Evolutionary conservation across 1,140 invertebrate genomes (phyloP).

Genomic region (Eufriesea mexicana): DNA sequence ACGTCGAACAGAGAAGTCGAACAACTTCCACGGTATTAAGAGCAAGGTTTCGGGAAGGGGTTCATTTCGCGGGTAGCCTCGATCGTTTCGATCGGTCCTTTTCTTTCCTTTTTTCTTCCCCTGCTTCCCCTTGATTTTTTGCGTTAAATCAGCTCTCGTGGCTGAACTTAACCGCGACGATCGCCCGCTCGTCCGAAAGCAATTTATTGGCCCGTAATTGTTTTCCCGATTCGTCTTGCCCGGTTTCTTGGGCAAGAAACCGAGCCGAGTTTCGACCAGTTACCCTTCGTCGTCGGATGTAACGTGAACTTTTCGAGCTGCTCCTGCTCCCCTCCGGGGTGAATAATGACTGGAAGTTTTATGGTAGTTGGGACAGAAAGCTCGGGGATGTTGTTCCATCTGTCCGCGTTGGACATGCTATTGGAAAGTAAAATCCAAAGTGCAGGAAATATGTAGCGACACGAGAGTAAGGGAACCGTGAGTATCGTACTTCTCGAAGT

Average conservation of each 20-base stretch:
- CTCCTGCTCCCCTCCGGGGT: not conserved
- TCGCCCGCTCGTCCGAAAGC: constrained; percentile 1
- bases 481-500: not conserved
- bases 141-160: not conserved
- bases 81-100: not conserved
- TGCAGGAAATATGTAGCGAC: not conserved
- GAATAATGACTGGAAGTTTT: constrained; percentile 28
- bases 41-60: not conserved
- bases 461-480: not conserved
- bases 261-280: not conserved
- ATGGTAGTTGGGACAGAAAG: not conserved
- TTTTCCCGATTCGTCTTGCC: constrained; percentile 27
- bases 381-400: not conserved
- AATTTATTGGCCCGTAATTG: constrained; percentile 43
- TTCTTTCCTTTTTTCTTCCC: no score
- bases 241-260: not conserved
- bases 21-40: not conserved
- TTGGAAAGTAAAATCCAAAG: not conserved
- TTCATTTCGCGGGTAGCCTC: not conserved
- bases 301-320: not conserved
- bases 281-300: not conserved
- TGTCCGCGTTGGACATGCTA: not conserved
- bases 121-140: not conserved
- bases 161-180: not conserved
- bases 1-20: not conserved